Evolutionary conservation across 2,113 vertebrate genomes (phyloP).

Genomic region (Gymnarchus niloticus): DNA sequence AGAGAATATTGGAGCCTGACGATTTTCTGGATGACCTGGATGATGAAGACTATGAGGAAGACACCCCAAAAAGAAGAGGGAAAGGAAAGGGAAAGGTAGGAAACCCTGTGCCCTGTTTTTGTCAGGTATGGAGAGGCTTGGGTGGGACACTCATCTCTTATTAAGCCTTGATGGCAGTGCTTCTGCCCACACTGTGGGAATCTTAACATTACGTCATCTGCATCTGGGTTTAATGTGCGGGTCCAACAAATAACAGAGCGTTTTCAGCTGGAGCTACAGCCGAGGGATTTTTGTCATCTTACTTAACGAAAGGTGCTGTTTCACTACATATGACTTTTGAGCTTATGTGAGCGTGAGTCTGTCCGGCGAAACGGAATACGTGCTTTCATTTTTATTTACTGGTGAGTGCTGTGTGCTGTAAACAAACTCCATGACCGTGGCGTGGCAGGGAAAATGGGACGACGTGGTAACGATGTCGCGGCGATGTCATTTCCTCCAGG

Average conservation of each 20-base stretch:
- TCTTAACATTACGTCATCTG: background rate
- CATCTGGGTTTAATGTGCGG: background rate
- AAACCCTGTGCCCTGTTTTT: background rate
- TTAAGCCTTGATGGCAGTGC: background rate
- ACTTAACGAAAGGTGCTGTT: background rate
- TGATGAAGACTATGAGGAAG: constrained; percentile 94
- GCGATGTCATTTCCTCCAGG: constrained; percentile 51
- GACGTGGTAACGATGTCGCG: background rate
- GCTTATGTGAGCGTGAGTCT: background rate
- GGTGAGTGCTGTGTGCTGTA: no score
- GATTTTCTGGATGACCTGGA: constrained; percentile 93
- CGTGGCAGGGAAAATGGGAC: background rate
- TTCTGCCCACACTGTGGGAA: background rate
- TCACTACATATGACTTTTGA: background rate
- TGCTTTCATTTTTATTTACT: background rate
- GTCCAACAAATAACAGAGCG: no score
- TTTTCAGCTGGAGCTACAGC: background rate
- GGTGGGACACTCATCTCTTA: background rate
- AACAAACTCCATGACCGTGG: background rate
- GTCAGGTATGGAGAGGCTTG: background rate
- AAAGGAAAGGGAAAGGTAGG: constrained; percentile 92
- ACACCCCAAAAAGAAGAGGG: constrained; percentile 85
- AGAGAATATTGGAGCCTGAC: constrained; percentile 92
- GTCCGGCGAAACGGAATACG: background rate
- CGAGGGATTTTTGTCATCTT: background rate